Evolutionary conservation across 2,888 invertebrate species (phyloP).

Genomic region (Lottia scabra): DNA sequence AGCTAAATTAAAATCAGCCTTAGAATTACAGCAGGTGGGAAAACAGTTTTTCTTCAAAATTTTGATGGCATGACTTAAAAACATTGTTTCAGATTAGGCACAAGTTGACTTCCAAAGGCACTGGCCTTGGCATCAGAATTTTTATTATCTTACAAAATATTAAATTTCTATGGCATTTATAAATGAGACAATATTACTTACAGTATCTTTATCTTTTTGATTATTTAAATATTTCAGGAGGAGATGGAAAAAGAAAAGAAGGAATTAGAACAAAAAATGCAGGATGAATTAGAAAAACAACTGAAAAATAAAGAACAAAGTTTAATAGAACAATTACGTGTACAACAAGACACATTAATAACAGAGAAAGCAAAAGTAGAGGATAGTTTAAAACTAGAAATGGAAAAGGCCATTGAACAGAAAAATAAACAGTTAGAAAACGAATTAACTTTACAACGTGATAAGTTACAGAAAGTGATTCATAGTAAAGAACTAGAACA

Average conservation of each 20-base stretch:
- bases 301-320: slow-evolving; percentile 37
- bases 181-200: too few relatives aligned
- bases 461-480: slow-evolving; percentile 41
- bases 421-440: slow-evolving; percentile 57
- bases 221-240: slow-evolving; percentile 28
- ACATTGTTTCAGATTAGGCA: too few relatives aligned
- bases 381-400: slow-evolving; percentile 70
- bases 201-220: too few relatives aligned
- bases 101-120: too few relatives aligned
- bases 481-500: slow-evolving; percentile 59
- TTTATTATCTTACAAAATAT: too few relatives aligned
- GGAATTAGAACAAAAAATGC: slow-evolving; percentile 66
- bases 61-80: too few relatives aligned
- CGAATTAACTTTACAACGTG: slow-evolving; percentile 37
- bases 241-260: slow-evolving; percentile 65
- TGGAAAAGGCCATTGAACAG: slow-evolving; percentile 74
- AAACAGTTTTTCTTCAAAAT: not conserved
- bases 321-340: slow-evolving; percentile 40
- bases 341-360: slow-evolving; percentile 38
- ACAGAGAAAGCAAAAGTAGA: slow-evolving; percentile 58
- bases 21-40: slow-evolving; percentile 41
- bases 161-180: too few relatives aligned
- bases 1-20: slow-evolving; percentile 38
- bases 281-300: slow-evolving; percentile 35
- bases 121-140: too few relatives aligned